Conservation (phyloP, 2,113 vertebrate species). For the Brachionichthys hirsutus region DNA sequence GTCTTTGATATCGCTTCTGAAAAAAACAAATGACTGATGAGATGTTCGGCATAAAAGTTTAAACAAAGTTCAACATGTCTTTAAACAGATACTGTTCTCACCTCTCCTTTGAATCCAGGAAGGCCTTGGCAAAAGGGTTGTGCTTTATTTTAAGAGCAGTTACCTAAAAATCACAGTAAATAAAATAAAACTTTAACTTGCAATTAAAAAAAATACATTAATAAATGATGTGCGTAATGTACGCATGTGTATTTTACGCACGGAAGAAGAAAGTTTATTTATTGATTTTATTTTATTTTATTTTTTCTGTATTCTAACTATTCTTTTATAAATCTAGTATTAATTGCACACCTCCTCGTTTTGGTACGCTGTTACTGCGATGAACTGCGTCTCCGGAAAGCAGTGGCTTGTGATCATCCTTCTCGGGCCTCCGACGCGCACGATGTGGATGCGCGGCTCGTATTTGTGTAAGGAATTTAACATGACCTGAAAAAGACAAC, state of each 20-base stretch:
- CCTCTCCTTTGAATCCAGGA: conserved; percentile 82
- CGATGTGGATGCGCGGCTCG: conserved; percentile 81
- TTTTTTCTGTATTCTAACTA: too few relatives aligned
- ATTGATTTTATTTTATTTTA: too few relatives aligned
- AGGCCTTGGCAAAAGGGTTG: conserved; percentile 83
- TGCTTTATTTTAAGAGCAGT: conserved; percentile 82
- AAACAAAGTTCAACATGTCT: too few relatives aligned
- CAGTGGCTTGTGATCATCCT: conserved; percentile 82
- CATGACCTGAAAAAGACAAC: conserved; percentile 72
- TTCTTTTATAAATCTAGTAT: too few relatives aligned
- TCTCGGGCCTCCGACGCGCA: conserved; percentile 79
- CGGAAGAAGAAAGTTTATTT: too few relatives aligned
- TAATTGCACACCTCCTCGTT: conserved; percentile 77
- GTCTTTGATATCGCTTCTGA: conserved; percentile 74
- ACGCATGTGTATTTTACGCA: conserved; percentile 14
- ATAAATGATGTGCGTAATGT: conserved; percentile 30
- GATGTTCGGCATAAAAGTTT: not conserved
- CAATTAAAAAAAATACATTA: not conserved
- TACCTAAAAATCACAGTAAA: conserved; percentile 60
- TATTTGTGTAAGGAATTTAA: conserved; percentile 83
- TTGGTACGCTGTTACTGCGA: conserved; percentile 82
- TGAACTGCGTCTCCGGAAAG: conserved; percentile 82
- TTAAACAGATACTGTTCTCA: conserved; percentile 32
- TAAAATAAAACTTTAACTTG: not conserved
- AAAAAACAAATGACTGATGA: not conserved